These are phyloP conservation scores for Caracal caracal DNA, from an alignment of 2,113 vertebrate species.

Conservation along the genomic window DNA sequence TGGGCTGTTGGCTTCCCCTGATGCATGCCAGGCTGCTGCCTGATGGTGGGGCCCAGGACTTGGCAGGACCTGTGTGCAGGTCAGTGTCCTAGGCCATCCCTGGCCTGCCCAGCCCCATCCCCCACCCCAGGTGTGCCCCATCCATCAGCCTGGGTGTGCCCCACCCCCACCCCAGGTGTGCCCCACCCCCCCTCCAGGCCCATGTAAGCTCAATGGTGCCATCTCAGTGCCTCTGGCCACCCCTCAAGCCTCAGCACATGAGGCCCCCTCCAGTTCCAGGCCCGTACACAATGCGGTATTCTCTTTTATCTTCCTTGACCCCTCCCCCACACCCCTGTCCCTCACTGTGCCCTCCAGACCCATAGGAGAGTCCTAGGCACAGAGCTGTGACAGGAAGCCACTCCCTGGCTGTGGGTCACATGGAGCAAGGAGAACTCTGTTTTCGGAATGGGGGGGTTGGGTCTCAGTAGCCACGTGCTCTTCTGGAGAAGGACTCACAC, in stretches of 20 bases:
- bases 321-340: rapidly evolving
- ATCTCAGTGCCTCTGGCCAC: not conserved
- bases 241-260: not conserved
- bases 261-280: not conserved
- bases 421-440: not conserved
- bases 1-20: not conserved
- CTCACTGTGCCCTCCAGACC: not conserved
- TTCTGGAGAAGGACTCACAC: not conserved
- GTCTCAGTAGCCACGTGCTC: not conserved
- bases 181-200: not conserved
- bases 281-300: not conserved
- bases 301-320: not conserved
- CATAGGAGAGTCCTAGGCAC: not conserved
- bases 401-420: not conserved
- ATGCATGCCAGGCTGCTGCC: not conserved
- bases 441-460: not conserved
- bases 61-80: not conserved
- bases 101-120: not conserved
- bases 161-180: not conserved
- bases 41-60: not conserved
- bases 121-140: too few relatives aligned
- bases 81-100: not conserved
- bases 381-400: not conserved
- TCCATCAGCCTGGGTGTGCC: too few relatives aligned
- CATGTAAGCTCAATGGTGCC: not conserved